These are phyloP conservation scores for Stenichneumon culpator DNA, from an alignment of 2,888 invertebrate species.

Conservation along the genomic window DNA sequence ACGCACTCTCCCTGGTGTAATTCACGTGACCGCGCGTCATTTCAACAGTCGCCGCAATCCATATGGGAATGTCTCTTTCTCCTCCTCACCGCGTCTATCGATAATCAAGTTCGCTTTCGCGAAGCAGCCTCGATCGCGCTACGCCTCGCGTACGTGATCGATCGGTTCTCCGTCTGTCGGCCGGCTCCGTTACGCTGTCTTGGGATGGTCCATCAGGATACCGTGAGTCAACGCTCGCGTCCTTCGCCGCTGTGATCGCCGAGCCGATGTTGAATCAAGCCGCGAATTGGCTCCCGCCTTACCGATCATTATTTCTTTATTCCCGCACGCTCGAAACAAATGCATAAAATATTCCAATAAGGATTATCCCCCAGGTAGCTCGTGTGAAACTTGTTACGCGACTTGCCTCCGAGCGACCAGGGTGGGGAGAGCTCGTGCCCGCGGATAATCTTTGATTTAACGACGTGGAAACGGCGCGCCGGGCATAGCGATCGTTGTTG, in stretches of 20 bases:
- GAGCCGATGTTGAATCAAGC: slow-evolving; percentile 18
- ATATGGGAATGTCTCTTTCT: slow-evolving; percentile 38
- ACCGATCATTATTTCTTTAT: slow-evolving; percentile 12
- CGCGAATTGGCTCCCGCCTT: neutral
- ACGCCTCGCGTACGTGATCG: no score
- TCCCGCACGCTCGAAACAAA: slow-evolving; percentile 39
- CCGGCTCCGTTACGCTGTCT: no score
- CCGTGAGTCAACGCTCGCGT: neutral
- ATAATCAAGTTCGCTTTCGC: slow-evolving; percentile 45
- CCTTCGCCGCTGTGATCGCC: neutral
- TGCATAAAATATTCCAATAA: slow-evolving; percentile 56
- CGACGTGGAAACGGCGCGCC: slow-evolving; percentile 31
- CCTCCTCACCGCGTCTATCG: slow-evolving; percentile 5
- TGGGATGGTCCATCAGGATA: no score
- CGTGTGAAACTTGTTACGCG: slow-evolving; percentile 58
- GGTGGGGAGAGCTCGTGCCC: slow-evolving; percentile 40
- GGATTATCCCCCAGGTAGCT: slow-evolving; percentile 52
- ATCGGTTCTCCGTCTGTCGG: no score
- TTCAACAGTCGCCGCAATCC: slow-evolving; percentile 36
- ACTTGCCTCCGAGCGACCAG: slow-evolving; percentile 20
- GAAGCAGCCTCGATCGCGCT: no score
- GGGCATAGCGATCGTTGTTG: slow-evolving; percentile 52
- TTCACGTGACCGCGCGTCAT: slow-evolving; percentile 55
- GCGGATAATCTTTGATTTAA: slow-evolving; percentile 63
- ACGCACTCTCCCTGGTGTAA: slow-evolving; percentile 58